Conservation (phyloP, 2,113 vertebrate species). For the Anhinga anhinga region DNA sequence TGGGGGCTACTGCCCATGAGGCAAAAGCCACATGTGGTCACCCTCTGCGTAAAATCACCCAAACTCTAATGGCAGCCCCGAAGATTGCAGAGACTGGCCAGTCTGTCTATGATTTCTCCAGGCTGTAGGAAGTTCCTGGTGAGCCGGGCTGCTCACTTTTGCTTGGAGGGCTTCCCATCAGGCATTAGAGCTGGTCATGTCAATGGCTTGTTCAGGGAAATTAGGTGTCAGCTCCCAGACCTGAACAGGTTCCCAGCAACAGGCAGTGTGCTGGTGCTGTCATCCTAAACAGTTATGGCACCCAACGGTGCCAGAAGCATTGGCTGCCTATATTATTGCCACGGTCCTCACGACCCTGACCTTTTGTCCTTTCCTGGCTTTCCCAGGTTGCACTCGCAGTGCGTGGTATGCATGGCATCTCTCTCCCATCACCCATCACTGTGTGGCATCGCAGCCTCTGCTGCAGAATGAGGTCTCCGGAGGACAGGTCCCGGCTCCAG, state of each 20-base stretch:
- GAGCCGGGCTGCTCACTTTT: neutral
- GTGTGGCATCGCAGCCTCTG: neutral
- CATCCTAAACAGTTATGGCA: neutral
- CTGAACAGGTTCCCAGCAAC: neutral
- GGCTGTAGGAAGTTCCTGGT: neutral
- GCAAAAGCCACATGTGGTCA: neutral
- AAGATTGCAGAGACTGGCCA: neutral
- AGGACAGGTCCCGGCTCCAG: neutral
- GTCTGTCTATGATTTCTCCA: neutral
- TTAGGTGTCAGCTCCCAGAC: neutral
- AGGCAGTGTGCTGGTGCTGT: neutral
- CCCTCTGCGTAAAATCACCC: neutral
- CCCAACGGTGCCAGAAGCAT: neutral
- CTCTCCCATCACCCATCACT: neutral
- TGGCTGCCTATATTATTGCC: neutral
- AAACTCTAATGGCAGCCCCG: neutral
- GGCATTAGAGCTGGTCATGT: neutral
- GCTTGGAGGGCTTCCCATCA: neutral
- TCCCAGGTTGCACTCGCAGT: rapidly evolving
- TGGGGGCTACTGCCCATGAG: neutral
- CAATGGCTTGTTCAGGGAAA: neutral
- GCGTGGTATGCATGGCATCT: rapidly evolving
- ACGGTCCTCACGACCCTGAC: neutral
- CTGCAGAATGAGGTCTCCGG: neutral
- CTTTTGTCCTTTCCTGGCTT: neutral